A percentile compares a stretch with the other conserved stretches of the same genome.
phyloP scores from a whole-genome alignment of 2,797 vertebrate genomes.

The Jordanella pulchra region DNA sequence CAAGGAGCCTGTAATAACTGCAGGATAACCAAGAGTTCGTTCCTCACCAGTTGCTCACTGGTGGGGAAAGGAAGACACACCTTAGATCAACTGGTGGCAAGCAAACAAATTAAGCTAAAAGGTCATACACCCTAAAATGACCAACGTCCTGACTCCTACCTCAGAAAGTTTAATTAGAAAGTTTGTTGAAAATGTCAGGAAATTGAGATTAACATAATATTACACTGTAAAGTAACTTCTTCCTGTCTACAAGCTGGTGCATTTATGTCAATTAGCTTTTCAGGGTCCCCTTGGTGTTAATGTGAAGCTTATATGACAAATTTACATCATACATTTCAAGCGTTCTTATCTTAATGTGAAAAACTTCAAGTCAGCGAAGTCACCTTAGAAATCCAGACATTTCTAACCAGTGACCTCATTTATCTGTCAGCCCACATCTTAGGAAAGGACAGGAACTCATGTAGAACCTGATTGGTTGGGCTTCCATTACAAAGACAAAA shows the following conservation, averaged over 20 bases:
- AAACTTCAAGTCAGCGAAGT: constrained; percentile 1
- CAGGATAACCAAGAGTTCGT: constrained; percentile 44
- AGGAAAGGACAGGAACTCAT: constrained; percentile 47
- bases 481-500: constrained; percentile 43
- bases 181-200: constrained; percentile 66
- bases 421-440: constrained; percentile 39
- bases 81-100: constrained; percentile 32
- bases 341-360: background rate
- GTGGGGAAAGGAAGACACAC: constrained; percentile 51
- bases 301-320: background rate
- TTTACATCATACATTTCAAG: too few species aligned
- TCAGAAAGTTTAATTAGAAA: constrained; percentile 73
- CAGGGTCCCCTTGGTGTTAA: background rate
- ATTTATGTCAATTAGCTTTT: constrained; percentile 51
- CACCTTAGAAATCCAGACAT: background rate
- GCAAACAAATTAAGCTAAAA: constrained; percentile 76
- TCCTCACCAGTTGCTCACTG: constrained; percentile 50
- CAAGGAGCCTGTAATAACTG: constrained; percentile 45
- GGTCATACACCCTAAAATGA: constrained; percentile 55
- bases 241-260: constrained; percentile 26
- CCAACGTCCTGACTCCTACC: constrained; percentile 7
- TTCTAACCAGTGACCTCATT: constrained; percentile 8
- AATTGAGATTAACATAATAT: constrained; percentile 70
- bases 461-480: constrained; percentile 33
- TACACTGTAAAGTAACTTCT: constrained; percentile 50